Base-by-base conservation (phyloP, 2,888 invertebrate genomes). In the Brachypterus glaber region DNA sequence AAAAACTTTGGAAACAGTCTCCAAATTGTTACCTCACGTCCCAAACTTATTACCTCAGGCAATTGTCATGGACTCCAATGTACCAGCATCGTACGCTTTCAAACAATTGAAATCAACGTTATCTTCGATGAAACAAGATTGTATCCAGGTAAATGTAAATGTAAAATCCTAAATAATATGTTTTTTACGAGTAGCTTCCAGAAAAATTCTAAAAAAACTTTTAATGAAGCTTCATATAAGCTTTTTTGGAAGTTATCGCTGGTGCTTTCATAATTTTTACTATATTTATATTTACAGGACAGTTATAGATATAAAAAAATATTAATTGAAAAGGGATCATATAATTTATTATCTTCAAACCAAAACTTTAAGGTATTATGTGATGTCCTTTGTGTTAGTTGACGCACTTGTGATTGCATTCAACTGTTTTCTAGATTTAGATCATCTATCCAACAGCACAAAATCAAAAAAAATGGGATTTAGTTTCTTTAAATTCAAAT, bases 31-130 rank as follows among this genome's bases (percentile, higher is more conserved):
- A 57, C 69, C 70, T 30, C 64, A 70, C 43, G 69, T 74, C 48
- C 72, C 78, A 49, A 73, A 76, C 52, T 65, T 81, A 35, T 67
- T 72, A 50, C 68, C 72, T 17, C 66, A 59, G 34, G 65, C 77
- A 5, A 67, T 77, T 45, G 68, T 79, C 17, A 58, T 80, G 59
- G 80, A 81, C 55, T 69, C 76, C 21, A 74, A 74, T 44, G 70
- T 74, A 30, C 72, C 77, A 16, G 71, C 71, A 37, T 74, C 77
- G n/a, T 63, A 68, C 31, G 76, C 76, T 26, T 68, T 78, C 54
- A 77, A 76, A 58, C 66, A 71, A 39, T 60, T 80, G 35, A 75
- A 77, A 54, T 59, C 65, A n/a, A 69, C 71, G 43, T 58, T 79
- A 26, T 56, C 63, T 24, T 65, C 68, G 17, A 58, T 70, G 33